A percentile compares a stretch with the other conserved stretches of the same genome.
Evolutionary conservation across 1,140 invertebrate species (phyloP).

Genomic region (Micrasema minimum): DNA sequence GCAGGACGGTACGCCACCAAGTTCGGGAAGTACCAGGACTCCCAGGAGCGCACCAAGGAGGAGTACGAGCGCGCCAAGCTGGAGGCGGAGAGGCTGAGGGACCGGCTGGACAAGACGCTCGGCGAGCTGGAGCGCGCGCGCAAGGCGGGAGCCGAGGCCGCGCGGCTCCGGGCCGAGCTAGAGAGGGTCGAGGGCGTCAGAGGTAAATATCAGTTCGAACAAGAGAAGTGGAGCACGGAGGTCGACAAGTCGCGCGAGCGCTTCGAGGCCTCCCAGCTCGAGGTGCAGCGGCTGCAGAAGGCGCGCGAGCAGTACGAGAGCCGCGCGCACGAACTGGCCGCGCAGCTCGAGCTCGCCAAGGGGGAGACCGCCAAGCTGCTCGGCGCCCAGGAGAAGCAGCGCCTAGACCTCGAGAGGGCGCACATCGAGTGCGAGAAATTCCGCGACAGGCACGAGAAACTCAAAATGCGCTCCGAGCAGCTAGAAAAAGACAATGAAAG

Average conservation of each 20-base stretch:
- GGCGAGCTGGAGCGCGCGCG: constrained; percentile 80
- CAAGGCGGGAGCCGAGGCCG: constrained; percentile 75
- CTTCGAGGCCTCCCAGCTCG: constrained; percentile 77
- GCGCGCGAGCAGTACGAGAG: constrained; percentile 78
- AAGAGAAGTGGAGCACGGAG: constrained; percentile 80
- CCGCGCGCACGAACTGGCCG: constrained; percentile 79
- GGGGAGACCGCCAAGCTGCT: constrained; percentile 80
- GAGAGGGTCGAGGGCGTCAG: constrained; percentile 79
- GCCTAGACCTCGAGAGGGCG: constrained; percentile 79
- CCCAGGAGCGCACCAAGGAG: constrained; percentile 82
- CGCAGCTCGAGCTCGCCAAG: constrained; percentile 82
- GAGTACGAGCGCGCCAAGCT: constrained; percentile 83
- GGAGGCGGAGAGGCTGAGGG: constrained; percentile 85
- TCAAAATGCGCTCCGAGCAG: constrained; percentile 75
- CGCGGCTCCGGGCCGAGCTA: constrained; percentile 75
- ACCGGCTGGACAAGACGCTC: constrained; percentile 83
- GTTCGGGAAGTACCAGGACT: constrained; percentile 83
- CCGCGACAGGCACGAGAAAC: constrained; percentile 84
- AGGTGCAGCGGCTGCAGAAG: constrained; percentile 76
- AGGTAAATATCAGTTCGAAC: constrained; percentile 89
- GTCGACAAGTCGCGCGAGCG: constrained; percentile 80
- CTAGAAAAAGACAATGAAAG: constrained; percentile 81
- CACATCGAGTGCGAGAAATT: constrained; percentile 89
- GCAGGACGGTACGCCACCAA: constrained; percentile 79
- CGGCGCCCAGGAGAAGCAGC: constrained; percentile 79